These are phyloP conservation scores for Drosophila falleni DNA, from an alignment of 2,888 invertebrate genomes.

Conservation along the genomic window DNA sequence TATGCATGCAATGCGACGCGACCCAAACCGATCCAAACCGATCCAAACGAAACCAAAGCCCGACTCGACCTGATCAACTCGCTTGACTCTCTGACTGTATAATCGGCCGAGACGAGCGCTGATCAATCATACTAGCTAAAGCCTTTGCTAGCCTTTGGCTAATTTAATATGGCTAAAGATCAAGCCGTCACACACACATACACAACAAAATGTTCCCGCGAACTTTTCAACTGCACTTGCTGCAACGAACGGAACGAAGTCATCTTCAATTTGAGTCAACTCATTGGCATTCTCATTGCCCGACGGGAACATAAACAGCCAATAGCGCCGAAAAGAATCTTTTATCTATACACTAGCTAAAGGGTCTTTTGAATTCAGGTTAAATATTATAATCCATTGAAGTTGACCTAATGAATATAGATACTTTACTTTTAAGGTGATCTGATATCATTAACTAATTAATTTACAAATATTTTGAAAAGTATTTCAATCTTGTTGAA, in stretches of 20 bases:
- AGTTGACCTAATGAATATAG: not conserved
- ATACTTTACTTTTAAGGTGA: not conserved
- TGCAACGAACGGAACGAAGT: slow-evolving; percentile 45
- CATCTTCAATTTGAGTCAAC: slow-evolving; percentile 32
- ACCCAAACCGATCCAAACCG: slow-evolving; percentile 43
- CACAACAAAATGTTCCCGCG: slow-evolving; percentile 72
- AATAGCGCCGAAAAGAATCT: slow-evolving; percentile 43
- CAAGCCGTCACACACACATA: slow-evolving; percentile 61
- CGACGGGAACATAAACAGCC: slow-evolving; percentile 59
- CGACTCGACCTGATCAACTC: slow-evolving; percentile 56
- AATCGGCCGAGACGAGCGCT: slow-evolving; percentile 72
- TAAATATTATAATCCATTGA: not conserved
- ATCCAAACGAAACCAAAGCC: slow-evolving; percentile 38
- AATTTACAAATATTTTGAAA: too few species aligned
- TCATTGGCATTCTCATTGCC: slow-evolving; percentile 38
- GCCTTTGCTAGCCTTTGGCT: slow-evolving; percentile 66
- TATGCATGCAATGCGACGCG: slow-evolving; percentile 73
- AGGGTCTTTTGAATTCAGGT: not conserved
- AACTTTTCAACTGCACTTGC: slow-evolving; percentile 78
- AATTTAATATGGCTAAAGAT: slow-evolving; percentile 82
- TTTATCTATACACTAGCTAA: slow-evolving; percentile 21
- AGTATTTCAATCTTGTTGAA: not conserved
- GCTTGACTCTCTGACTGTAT: slow-evolving; percentile 53
- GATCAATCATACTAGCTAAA: slow-evolving; percentile 67
- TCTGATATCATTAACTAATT: not conserved